Evolutionary conservation across 2,113 vertebrate species (phyloP).

Genomic region (Tylochromis polylepis): DNA sequence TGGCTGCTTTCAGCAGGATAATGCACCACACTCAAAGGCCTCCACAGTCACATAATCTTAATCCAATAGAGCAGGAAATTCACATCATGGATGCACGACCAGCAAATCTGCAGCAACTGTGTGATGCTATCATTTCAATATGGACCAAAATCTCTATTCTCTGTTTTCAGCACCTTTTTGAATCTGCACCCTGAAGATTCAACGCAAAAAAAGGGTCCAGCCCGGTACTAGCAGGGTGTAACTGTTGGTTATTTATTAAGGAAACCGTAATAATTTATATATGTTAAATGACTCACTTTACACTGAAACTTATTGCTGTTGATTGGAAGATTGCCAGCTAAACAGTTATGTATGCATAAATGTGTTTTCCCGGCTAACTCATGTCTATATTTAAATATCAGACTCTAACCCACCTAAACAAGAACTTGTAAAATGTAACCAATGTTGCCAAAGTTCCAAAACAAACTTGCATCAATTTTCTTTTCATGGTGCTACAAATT

Average conservation of each 20-base stretch:
- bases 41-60: background rate
- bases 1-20: background rate
- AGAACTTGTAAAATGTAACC: background rate
- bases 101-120: background rate
- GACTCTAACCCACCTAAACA: background rate
- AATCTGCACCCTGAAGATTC: background rate
- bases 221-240: background rate
- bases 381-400: background rate
- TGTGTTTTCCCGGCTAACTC: background rate
- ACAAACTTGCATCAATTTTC: background rate
- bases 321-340: background rate
- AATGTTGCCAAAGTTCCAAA: background rate
- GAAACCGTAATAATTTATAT: background rate
- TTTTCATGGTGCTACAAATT: background rate
- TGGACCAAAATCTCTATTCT: background rate
- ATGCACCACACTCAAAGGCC: background rate
- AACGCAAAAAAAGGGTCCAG: background rate
- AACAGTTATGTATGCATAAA: background rate
- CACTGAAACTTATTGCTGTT: background rate
- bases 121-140: background rate
- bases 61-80: background rate
- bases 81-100: background rate
- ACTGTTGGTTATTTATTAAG: background rate
- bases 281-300: background rate
- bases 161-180: background rate